These are phyloP conservation scores for Pseudopipra pipra DNA, from an alignment of 2,113 vertebrate species.

Conservation along the genomic window DNA sequence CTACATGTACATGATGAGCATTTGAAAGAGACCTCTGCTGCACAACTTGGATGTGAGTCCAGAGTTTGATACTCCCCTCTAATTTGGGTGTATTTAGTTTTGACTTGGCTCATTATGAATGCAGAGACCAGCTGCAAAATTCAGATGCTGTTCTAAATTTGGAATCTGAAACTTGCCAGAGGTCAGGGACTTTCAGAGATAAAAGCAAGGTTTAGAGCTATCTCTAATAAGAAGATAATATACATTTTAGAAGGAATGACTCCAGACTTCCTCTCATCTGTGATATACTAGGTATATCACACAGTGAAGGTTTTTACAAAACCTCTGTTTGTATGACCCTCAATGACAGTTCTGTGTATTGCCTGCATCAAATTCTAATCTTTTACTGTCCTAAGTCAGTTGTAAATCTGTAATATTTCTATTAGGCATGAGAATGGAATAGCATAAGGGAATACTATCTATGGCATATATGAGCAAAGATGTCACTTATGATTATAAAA, in stretches of 20 bases:
- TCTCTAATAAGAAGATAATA: slow-evolving; percentile 24
- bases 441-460: background rate
- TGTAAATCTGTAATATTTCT: background rate
- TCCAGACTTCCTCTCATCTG: background rate
- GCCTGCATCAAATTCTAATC: background rate
- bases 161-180: background rate
- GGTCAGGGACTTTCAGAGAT: background rate
- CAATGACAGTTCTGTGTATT: background rate
- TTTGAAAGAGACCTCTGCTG: background rate
- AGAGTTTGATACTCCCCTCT: slow-evolving; percentile 1
- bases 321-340: background rate
- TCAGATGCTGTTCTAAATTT: slow-evolving; percentile 34
- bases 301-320: background rate
- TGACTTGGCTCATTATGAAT: slow-evolving; percentile 28
- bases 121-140: slow-evolving; percentile 30
- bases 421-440: background rate
- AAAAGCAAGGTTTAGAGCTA: background rate
- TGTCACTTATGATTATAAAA: background rate
- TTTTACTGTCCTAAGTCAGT: background rate
- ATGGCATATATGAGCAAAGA: background rate
- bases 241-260: background rate
- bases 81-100: slow-evolving; percentile 34
- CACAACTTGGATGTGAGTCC: background rate
- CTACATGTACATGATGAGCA: background rate
- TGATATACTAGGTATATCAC: background rate